These are phyloP conservation scores for Sylvicapra grimmia DNA, from an alignment of 2,113 vertebrate genomes.

Conservation along the genomic window DNA sequence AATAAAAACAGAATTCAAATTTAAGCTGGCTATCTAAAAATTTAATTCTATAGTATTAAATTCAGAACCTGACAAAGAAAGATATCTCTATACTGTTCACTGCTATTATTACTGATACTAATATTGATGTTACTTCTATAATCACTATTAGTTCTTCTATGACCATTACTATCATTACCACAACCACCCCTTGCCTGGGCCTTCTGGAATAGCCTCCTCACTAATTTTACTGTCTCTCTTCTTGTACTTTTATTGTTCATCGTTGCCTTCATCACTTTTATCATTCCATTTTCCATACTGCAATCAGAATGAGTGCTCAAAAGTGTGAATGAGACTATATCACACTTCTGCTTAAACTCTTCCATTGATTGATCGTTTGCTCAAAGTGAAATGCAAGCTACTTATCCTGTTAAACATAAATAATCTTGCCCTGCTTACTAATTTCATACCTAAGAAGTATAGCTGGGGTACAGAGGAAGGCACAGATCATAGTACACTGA, in stretches of 20 bases:
- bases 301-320: neutral
- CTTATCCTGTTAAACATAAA: neutral
- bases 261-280: neutral
- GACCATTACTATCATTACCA: neutral
- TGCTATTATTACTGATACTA: neutral
- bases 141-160: neutral
- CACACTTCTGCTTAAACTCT: neutral
- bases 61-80: neutral
- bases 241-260: neutral
- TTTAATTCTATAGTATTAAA: neutral
- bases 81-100: neutral
- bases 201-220: neutral
- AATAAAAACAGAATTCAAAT: neutral
- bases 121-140: neutral
- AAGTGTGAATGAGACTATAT: neutral
- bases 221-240: neutral
- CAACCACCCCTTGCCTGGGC: neutral
- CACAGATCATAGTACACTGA: accelerated
- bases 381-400: neutral
- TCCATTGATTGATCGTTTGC: neutral
- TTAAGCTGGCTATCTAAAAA: neutral
- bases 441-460: too few relatives aligned
- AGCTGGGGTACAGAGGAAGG: neutral
- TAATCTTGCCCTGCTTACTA: neutral
- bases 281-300: neutral